phyloP scores from a whole-genome alignment of 2,888 invertebrate genomes.

The Drosophila pseudotalamancana region DNA sequence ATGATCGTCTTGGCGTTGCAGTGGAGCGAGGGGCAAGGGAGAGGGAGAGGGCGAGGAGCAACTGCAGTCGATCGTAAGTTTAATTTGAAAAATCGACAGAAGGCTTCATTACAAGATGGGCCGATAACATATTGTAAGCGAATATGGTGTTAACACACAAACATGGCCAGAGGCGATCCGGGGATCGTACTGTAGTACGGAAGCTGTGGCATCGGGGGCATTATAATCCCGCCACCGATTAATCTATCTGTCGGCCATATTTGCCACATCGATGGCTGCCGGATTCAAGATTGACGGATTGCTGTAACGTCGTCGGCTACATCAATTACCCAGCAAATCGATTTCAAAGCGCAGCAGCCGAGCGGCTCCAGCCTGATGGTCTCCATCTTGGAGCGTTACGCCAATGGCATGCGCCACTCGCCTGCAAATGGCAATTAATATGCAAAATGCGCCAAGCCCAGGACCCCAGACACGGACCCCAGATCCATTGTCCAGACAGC shows the following conservation, averaged over 20 bases:
- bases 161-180: slow-evolving; percentile 55
- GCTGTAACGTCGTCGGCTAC: slow-evolving; percentile 70
- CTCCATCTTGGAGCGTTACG: slow-evolving; percentile 57
- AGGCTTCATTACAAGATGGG: slow-evolving; percentile 70
- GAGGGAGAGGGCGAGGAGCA: background rate
- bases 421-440: slow-evolving; percentile 67
- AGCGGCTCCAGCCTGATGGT: slow-evolving; percentile 50
- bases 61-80: slow-evolving; percentile 47
- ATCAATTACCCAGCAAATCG: slow-evolving; percentile 74
- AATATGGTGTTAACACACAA: slow-evolving; percentile 79
- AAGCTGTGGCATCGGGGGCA: slow-evolving; percentile 51
- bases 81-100: slow-evolving; percentile 69
- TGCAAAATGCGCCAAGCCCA: slow-evolving; percentile 67
- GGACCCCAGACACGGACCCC: slow-evolving; percentile 24
- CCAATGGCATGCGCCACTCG: slow-evolving; percentile 75
- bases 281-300: slow-evolving; percentile 50
- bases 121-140: slow-evolving; percentile 74
- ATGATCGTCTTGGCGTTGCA: slow-evolving; percentile 12
- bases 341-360: slow-evolving; percentile 63
- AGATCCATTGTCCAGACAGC: slow-evolving; percentile 19
- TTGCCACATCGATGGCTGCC: slow-evolving; percentile 46
- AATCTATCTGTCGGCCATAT: slow-evolving; percentile 54
- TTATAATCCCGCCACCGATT: slow-evolving; percentile 68
- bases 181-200: slow-evolving; percentile 54
- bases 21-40: background rate